Evolutionary conservation across 2,113 vertebrate genomes (phyloP).

Genomic region (Chionodraco myersi): DNA sequence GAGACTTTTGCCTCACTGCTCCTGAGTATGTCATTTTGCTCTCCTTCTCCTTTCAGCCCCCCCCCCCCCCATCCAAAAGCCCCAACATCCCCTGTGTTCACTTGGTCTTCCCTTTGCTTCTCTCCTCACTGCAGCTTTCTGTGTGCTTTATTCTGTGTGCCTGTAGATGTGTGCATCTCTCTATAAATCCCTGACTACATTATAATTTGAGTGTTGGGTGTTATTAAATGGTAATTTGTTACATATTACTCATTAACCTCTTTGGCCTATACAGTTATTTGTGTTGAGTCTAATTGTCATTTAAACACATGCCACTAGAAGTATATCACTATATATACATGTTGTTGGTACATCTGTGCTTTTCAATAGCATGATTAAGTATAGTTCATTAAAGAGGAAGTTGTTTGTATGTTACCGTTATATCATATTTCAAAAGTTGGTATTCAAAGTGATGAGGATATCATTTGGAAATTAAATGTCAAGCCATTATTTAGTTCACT

Average conservation of each 20-base stretch:
- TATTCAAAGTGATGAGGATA: slow-evolving; percentile 23
- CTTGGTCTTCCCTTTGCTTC: slow-evolving; percentile 41
- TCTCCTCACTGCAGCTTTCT: not conserved
- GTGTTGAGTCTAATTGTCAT: not conserved
- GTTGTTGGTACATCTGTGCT: not conserved
- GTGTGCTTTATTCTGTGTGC: not conserved
- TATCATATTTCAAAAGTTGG: slow-evolving; percentile 10
- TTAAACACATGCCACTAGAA: not conserved
- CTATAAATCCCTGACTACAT: not conserved
- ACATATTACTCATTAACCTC: not conserved
- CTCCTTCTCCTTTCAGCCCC: slow-evolving; percentile 2
- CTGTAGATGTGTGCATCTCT: not conserved
- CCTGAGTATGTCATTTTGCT: slow-evolving; percentile 66
- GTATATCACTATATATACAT: not conserved
- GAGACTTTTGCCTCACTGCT: slow-evolving; percentile 59
- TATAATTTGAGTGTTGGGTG: not conserved
- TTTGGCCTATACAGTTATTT: not conserved
- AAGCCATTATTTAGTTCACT: slow-evolving; percentile 20
- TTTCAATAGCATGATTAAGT: not conserved
- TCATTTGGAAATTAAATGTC: slow-evolving; percentile 35
- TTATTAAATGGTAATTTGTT: slow-evolving; percentile 2
- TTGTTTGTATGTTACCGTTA: not conserved
- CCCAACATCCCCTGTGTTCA: slow-evolving; percentile 25
- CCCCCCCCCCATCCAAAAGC: not conserved
- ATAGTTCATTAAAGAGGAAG: not conserved